phyloP scores from a whole-genome alignment of 2,113 vertebrate genomes.

The Xyrauchen texanus region DNA sequence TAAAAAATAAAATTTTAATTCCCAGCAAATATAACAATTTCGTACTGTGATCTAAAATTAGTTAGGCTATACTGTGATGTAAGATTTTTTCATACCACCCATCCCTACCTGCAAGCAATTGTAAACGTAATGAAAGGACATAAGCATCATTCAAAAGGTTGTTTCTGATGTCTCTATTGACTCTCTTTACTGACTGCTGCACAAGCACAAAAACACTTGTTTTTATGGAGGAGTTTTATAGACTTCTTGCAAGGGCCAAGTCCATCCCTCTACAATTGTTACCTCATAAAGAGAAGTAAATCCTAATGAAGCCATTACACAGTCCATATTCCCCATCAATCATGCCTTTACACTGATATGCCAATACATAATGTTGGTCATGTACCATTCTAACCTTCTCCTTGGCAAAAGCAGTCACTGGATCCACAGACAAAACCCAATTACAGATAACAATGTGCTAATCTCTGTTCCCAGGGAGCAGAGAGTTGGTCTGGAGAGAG shows the following conservation, averaged over 20 bases:
- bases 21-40: no score
- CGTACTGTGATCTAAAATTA: background rate
- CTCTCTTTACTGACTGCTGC: conserved; percentile 28
- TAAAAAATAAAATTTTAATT: no score
- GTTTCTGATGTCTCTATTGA: conserved; percentile 14
- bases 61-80: background rate
- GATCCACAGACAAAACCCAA: conserved; percentile 75
- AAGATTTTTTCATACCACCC: background rate
- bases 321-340: conserved; percentile 69
- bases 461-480: conserved; percentile 70
- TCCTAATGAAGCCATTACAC: conserved; percentile 71
- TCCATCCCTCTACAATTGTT: conserved; percentile 61
- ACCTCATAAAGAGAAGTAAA: conserved; percentile 64
- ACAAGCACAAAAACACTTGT: conserved; percentile 39
- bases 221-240: conserved; percentile 69
- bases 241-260: conserved; percentile 56
- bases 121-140: background rate
- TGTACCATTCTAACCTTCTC: conserved; percentile 55
- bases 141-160: background rate
- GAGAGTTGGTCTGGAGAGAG: conserved; percentile 49
- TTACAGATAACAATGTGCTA: conserved; percentile 71
- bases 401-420: conserved; percentile 58
- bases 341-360: conserved; percentile 54
- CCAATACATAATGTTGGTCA: conserved; percentile 66
- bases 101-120: background rate